Percentiles rank a stretch among this genome's conserved stretches.
Evolutionary conservation across 2,888 invertebrate species (phyloP).

Genomic region (Fragum sueziense): DNA sequence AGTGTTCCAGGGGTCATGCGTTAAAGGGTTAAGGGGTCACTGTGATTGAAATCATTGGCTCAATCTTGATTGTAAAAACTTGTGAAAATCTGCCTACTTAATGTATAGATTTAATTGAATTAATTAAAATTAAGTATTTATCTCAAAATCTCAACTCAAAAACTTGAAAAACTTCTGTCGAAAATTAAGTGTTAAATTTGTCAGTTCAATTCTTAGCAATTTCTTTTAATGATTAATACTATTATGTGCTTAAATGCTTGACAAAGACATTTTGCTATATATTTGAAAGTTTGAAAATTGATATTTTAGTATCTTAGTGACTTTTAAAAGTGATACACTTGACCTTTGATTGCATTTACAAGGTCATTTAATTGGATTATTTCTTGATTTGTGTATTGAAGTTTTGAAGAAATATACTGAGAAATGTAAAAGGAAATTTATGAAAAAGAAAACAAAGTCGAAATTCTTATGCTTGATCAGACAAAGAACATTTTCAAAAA

Average conservation of each 20-base stretch:
- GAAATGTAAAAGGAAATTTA: too few species aligned
- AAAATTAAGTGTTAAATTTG: not conserved
- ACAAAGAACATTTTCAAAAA: too few species aligned
- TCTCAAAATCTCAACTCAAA: not conserved
- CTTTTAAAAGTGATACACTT: not conserved
- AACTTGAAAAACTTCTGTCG: not conserved
- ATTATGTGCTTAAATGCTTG: not conserved
- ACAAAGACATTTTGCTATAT: not conserved
- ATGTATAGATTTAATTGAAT: conserved; percentile 3
- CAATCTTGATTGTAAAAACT: not conserved
- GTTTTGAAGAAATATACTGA: too few species aligned
- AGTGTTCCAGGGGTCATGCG: too few species aligned
- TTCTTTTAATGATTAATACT: conserved; percentile 1
- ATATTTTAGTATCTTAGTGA: not conserved
- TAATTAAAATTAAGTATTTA: conserved; percentile 8
- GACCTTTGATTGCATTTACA: not conserved
- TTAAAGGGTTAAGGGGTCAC: not conserved
- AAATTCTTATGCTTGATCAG: too few species aligned
- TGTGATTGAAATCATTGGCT: not conserved
- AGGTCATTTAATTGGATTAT: not conserved
- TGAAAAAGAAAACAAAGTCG: too few species aligned
- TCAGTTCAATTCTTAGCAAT: not conserved
- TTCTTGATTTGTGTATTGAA: not conserved
- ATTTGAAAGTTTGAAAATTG: not conserved
- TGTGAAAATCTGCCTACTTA: conserved; percentile 12